Evolutionary conservation across 2,113 vertebrate genomes (phyloP).

Genomic region (Calyptomena viridis): DNA sequence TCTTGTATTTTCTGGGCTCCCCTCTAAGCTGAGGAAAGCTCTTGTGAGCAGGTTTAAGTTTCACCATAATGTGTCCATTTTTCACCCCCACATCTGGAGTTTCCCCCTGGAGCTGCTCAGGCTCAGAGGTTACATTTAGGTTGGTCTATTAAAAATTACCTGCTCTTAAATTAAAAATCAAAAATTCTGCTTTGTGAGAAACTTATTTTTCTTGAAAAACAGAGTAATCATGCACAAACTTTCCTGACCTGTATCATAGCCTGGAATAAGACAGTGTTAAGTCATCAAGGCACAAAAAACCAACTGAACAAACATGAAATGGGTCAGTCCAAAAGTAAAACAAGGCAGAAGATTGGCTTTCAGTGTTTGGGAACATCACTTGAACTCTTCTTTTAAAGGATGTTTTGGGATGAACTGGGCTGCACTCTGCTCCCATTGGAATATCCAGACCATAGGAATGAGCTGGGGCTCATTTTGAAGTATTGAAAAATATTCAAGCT

Average conservation of each 20-base stretch:
- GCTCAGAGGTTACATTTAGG: not conserved
- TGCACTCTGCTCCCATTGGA: not conserved
- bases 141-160: not conserved
- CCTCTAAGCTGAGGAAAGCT: not conserved
- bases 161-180: no score
- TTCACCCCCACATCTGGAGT: accelerated
- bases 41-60: not conserved
- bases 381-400: accelerated
- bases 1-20: not conserved
- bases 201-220: not conserved
- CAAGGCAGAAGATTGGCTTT: not conserved
- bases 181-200: no score
- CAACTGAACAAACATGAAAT: not conserved
- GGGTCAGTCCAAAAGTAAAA: not conserved
- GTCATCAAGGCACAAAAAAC: not conserved
- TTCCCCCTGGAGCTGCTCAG: not conserved
- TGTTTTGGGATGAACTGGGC: not conserved
- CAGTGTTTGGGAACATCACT: not conserved
- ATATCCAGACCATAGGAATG: not conserved
- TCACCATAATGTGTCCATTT: not conserved
- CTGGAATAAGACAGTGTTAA: not conserved
- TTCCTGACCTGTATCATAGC: accelerated
- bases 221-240: accelerated
- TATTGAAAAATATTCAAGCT: not conserved
- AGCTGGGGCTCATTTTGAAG: not conserved